Percentiles rank a stretch among this genome's conserved stretches.
These are phyloP conservation scores for Drosophila emarginata DNA, from an alignment of 2,888 invertebrate species.

Conservation along the genomic window DNA sequence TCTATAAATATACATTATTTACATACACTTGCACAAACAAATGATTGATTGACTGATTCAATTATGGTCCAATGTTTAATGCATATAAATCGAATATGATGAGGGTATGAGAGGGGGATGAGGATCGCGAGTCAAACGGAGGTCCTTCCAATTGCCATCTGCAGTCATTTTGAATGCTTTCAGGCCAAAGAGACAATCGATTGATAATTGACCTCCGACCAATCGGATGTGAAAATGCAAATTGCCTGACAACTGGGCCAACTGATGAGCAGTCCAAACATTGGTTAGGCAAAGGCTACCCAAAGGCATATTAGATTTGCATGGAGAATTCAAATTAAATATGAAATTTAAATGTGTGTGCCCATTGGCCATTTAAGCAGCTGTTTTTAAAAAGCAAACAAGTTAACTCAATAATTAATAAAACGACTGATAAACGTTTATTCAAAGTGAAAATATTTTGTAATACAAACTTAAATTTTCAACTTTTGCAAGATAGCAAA, in stretches of 20 bases:
- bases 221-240: conserved; percentile 1
- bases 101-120: background rate
- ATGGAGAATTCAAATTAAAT: too few relatives aligned
- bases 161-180: conserved; percentile 2
- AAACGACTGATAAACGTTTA: too few relatives aligned
- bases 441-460: too few relatives aligned
- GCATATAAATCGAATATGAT: background rate
- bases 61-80: conserved; percentile 26
- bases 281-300: background rate
- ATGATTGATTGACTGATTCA: conserved; percentile 30
- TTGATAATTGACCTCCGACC: background rate
- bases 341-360: too few relatives aligned
- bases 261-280: background rate
- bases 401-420: too few relatives aligned
- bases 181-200: conserved; percentile 3
- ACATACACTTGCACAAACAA: conserved; percentile 9
- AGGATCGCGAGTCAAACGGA: background rate
- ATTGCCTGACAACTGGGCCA: conserved; percentile 1
- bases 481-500: too few relatives aligned
- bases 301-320: background rate
- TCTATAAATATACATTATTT: background rate
- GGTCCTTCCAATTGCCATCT: conserved; percentile 2
- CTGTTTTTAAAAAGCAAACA: too few relatives aligned
- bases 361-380: too few relatives aligned
- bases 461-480: too few relatives aligned